Evolutionary conservation across 2,113 vertebrate genomes (phyloP).

Genomic region (Arenaria interpres): DNA sequence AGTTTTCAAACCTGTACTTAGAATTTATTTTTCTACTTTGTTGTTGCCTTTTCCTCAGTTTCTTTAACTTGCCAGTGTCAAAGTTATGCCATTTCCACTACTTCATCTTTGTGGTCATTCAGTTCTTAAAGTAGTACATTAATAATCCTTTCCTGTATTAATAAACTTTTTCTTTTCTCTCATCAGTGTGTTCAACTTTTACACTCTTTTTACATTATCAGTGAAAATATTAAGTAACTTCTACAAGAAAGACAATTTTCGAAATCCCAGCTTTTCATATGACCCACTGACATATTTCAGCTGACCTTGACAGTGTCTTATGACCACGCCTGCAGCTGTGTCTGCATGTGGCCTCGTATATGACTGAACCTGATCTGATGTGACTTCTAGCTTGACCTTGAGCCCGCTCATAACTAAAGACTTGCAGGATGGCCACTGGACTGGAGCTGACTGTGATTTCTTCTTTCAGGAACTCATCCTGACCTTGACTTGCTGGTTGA

Average conservation of each 20-base stretch:
- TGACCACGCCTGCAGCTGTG: background rate
- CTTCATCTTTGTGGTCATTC: background rate
- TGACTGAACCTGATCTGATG: background rate
- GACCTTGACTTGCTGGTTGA: background rate
- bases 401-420: background rate
- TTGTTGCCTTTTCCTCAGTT: background rate
- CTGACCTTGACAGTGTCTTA: background rate
- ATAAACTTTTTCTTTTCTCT: background rate
- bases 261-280: background rate
- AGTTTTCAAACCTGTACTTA: background rate
- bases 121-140: background rate
- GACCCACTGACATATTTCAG: background rate
- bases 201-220: background rate
- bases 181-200: background rate
- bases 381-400: background rate
- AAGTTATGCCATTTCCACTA: background rate
- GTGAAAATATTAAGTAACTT: background rate
- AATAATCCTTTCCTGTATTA: background rate
- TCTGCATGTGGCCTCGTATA: background rate
- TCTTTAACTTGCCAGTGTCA: background rate
- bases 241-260: background rate
- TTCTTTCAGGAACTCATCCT: background rate
- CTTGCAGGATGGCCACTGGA: background rate
- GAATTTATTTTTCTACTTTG: background rate
- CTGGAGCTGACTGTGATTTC: background rate